Conservation (phyloP, 2,797 vertebrate genomes). For the Adelosebastes latens region DNA sequence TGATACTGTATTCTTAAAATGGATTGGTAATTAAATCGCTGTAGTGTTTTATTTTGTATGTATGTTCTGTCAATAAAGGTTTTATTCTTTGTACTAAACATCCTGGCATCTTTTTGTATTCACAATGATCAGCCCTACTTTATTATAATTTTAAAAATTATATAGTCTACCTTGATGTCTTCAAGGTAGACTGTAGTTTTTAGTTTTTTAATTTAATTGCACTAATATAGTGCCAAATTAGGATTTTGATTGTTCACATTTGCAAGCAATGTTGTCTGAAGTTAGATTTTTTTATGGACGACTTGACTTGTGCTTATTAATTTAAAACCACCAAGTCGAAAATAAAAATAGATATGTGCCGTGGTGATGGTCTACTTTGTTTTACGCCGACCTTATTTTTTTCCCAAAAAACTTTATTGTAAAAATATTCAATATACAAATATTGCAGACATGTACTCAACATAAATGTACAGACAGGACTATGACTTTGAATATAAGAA, state of each 20-base stretch:
- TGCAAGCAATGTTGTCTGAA: background rate
- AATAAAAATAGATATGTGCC: background rate
- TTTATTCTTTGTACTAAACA: constrained; percentile 47
- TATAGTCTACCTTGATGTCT: background rate
- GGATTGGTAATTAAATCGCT: background rate
- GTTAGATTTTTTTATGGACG: too few relatives aligned
- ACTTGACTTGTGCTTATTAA: too few relatives aligned
- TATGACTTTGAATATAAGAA: too few relatives aligned
- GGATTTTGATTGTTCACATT: background rate
- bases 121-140: background rate
- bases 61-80: constrained; percentile 61
- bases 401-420: too few relatives aligned
- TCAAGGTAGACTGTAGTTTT: background rate
- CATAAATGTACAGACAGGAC: too few relatives aligned
- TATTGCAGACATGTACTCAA: too few relatives aligned
- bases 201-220: background rate
- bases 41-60: constrained; percentile 32
- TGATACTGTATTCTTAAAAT: constrained; percentile 39
- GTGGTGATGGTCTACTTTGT: fast-evolving
- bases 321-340: background rate
- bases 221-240: background rate
- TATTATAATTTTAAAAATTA: background rate
- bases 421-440: too few relatives aligned
- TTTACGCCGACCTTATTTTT: too few relatives aligned
- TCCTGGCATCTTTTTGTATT: background rate